These are phyloP conservation scores for Amorpha juglandis DNA, from an alignment of 2,888 invertebrate species.

Conservation along the genomic window DNA sequence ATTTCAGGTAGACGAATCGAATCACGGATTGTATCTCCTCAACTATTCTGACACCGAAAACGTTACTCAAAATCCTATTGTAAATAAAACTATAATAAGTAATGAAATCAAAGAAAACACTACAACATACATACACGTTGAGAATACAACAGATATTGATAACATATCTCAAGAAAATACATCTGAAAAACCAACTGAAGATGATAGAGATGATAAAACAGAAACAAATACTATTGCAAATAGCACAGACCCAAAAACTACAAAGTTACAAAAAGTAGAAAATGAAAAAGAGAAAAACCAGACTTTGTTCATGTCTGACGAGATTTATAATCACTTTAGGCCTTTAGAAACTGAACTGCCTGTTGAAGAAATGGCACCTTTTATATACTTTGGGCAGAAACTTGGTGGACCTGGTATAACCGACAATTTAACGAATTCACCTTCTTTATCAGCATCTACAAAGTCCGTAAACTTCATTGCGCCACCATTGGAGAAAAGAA, in stretches of 20 bases:
- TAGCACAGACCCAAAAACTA: conserved; percentile 63
- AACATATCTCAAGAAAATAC: conserved; percentile 46
- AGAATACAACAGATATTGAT: conserved; percentile 44
- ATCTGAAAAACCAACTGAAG: conserved; percentile 45
- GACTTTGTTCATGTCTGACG: conserved; percentile 85
- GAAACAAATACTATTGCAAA: conserved; percentile 67
- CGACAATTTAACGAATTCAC: conserved; percentile 76
- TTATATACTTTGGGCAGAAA: conserved; percentile 89
- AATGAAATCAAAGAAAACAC: conserved; percentile 53
- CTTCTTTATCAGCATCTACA: conserved; percentile 77
- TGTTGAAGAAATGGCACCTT: conserved; percentile 87
- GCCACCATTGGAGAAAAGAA: conserved; percentile 70
- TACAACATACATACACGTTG: conserved; percentile 46
- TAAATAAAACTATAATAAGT: conserved; percentile 54
- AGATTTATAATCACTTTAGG: conserved; percentile 86
- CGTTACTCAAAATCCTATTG: conserved; percentile 58
- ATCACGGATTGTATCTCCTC: conserved; percentile 78
- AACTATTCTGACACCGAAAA: conserved; percentile 80
- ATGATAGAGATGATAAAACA: conserved; percentile 57
- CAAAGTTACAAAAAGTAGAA: conserved; percentile 63
- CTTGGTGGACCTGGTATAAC: conserved; percentile 66
- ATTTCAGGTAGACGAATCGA: conserved; percentile 82
- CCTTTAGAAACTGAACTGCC: conserved; percentile 86
- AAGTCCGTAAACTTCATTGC: conserved; percentile 76
- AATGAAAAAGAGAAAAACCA: conserved; percentile 77